Evolutionary conservation across 2,888 invertebrate genomes (phyloP).

Genomic region (Stenoptilia bipunctidactyla): DNA sequence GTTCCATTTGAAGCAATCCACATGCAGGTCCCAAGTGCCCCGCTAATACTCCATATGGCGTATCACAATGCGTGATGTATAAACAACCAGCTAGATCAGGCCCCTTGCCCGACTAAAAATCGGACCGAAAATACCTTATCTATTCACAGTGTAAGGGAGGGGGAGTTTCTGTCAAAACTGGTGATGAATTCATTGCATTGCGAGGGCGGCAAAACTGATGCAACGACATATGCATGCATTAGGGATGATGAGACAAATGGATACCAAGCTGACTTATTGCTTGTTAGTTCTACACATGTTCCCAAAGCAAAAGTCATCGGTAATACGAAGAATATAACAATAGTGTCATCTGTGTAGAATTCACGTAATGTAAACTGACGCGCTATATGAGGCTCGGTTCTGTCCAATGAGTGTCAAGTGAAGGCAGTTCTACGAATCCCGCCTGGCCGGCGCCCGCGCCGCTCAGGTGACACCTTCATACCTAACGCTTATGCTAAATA

Average conservation of each 20-base stretch:
- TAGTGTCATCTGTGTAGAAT: too few relatives aligned
- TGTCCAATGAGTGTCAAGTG: too few relatives aligned
- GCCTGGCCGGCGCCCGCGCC: constrained; percentile 57
- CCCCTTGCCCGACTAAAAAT: constrained; percentile 15
- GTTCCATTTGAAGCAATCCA: constrained; percentile 48
- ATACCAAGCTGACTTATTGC: constrained; percentile 26
- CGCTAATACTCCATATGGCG: constrained; percentile 69
- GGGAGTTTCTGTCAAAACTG: constrained; percentile 25
- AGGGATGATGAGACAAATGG: constrained; percentile 56
- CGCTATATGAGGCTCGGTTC: too few relatives aligned
- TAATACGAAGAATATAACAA: too few relatives aligned
- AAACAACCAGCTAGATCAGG: constrained; percentile 38
- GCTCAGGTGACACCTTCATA: constrained; percentile 38
- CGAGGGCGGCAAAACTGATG: constrained; percentile 56
- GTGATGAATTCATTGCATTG: constrained; percentile 43
- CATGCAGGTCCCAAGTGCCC: constrained; percentile 56
- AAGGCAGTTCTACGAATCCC: constrained; percentile 42
- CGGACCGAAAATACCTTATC: too few relatives aligned
- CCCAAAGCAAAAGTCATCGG: neutral
- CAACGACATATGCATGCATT: constrained; percentile 69
- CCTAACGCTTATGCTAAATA: too few relatives aligned
- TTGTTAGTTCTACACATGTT: constrained; percentile 2
- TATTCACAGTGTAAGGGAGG: constrained; percentile 6
- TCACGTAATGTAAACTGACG: too few relatives aligned
- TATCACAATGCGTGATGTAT: constrained; percentile 42